Conservation (phyloP, 2,113 vertebrate species). For the Desmodus rotundus region DNA sequence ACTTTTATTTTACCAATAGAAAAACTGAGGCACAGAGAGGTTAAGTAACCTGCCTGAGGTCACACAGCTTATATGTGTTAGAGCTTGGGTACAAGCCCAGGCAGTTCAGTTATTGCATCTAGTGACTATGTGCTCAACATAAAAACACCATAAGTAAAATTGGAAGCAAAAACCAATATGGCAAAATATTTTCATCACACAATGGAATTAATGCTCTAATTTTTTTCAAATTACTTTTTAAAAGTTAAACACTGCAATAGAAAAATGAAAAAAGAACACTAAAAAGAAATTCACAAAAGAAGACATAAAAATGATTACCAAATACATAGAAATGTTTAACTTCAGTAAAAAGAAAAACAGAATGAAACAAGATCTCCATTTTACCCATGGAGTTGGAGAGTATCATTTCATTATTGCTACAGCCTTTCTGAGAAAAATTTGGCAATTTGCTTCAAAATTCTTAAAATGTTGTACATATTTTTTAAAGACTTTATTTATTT, state of each 20-base stretch:
- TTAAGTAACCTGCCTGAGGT: neutral
- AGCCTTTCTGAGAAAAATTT: neutral
- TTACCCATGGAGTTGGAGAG: neutral
- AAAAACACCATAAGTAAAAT: neutral
- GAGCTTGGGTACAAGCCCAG: neutral
- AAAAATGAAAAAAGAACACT: neutral
- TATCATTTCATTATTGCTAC: neutral
- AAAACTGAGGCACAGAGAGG: neutral
- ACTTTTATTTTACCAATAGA: neutral
- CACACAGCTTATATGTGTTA: neutral
- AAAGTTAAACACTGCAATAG: neutral
- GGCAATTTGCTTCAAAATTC: neutral
- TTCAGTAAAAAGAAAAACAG: neutral
- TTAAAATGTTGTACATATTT: neutral
- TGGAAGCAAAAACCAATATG: neutral
- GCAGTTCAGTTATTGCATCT: neutral
- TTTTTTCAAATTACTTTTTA: neutral
- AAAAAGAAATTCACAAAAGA: neutral
- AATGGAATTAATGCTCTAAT: neutral
- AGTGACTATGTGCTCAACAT: neutral
- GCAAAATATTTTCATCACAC: neutral
- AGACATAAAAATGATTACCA: neutral
- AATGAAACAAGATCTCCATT: neutral
- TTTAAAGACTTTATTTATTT: too few species aligned
- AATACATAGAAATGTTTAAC: slow-evolving; percentile 4